These are phyloP conservation scores for Silurus asotus DNA, from an alignment of 2,113 vertebrate genomes.

Conservation along the genomic window DNA sequence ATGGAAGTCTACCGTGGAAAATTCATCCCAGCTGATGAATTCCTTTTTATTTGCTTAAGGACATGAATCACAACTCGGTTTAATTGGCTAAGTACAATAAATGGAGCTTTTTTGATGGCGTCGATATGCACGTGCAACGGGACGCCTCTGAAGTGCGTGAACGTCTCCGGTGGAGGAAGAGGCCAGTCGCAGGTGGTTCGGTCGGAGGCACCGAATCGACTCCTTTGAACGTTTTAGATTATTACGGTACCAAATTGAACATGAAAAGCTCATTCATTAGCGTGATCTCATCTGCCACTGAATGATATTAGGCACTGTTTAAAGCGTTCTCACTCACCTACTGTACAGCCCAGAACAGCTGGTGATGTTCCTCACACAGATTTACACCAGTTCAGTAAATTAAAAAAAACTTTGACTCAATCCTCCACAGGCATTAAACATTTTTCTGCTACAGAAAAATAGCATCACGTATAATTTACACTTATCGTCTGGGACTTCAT, in stretches of 20 bases:
- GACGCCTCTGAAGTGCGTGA: slow-evolving; percentile 80
- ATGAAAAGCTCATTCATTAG: slow-evolving; percentile 61
- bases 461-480: not conserved
- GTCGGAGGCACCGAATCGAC: slow-evolving; percentile 70
- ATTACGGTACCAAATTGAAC: slow-evolving; percentile 51
- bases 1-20: slow-evolving; percentile 37
- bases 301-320: slow-evolving; percentile 45
- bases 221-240: slow-evolving; percentile 60
- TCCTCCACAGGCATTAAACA: not conserved
- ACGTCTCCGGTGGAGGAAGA: slow-evolving; percentile 78
- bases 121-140: slow-evolving; percentile 75
- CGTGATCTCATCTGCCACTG: slow-evolving; percentile 55
- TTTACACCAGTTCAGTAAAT: not conserved
- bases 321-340: slow-evolving; percentile 30
- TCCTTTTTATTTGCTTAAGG: slow-evolving; percentile 61
- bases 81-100: slow-evolving; percentile 70
- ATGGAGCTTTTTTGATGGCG: slow-evolving; percentile 72
- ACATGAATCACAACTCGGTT: slow-evolving; percentile 60
- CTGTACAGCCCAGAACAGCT: slow-evolving; percentile 26
- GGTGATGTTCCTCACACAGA: slow-evolving; percentile 8
- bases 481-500: not conserved
- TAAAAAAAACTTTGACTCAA: not conserved
- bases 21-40: slow-evolving; percentile 43
- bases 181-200: slow-evolving; percentile 81
- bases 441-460: not conserved